Evolutionary conservation across 1,140 invertebrate species (phyloP), one percentile per base, ranked within the genome.

Genomic region (Pseudomyrmex dendroicus): DNA sequence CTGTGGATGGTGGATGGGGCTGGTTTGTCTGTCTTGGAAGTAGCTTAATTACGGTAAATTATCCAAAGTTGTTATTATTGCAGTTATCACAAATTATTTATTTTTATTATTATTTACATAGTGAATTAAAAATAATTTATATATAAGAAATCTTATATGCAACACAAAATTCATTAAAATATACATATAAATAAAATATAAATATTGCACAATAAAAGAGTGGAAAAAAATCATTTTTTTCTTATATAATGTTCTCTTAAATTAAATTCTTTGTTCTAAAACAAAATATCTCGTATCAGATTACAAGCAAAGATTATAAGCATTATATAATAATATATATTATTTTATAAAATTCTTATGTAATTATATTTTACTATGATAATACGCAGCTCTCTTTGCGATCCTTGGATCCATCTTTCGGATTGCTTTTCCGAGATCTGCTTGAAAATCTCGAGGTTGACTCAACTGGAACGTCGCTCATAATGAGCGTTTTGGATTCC

Each of bases 21-120:
- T 98, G 97, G 97, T 95, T 97, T 92, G 96, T 97, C 56, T 97
- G 97, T 82, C 94, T 97, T 59, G 97, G 97, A 84, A 96, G 96
- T 83, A 97, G 97, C 92, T 94, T 97, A 89, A 96, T 97, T 87
- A 97, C 97, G 95, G 96, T 97, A 94, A 96, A 96, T 62, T 13
- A n/a, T 48, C 2, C 35, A 35, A n/a, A 56, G 0, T 46, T 57
- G 12, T 22, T 67, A 44, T 8, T 64, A 7, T 17, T 74, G 0
- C 13, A 17, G 0, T 5, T 35, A 2, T 35, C 8, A 25, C n/a
- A 63, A n/a, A 46, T 73, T 22, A 61, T 48, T n/a, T 61, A 73
- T 25, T 59, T 1, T 20, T 2, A 0, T 61, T 20, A 1, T 15
- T 61, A 57, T 59, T 46, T 48, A 48, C n/a, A 1, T 0, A 22